These are phyloP conservation scores for Leptinotarsa undecemlineata DNA, from an alignment of 1,140 invertebrate genomes.

Conservation along the genomic window DNA sequence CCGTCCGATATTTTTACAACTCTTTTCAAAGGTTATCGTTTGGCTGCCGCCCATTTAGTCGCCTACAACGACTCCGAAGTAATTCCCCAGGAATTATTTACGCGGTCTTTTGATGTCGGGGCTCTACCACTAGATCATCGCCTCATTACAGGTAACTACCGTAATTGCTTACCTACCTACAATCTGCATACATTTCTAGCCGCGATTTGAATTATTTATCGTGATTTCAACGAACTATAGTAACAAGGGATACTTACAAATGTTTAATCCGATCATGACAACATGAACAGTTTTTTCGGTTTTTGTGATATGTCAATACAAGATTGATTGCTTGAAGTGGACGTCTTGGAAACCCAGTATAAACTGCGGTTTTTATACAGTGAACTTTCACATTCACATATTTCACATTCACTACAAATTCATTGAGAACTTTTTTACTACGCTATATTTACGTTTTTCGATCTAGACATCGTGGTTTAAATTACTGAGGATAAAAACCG, in stretches of 20 bases:
- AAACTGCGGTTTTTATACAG: no score
- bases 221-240: constrained; percentile 26
- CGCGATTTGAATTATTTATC: constrained; percentile 33
- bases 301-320: no score
- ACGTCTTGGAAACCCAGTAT: no score
- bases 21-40: no score
- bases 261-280: background rate
- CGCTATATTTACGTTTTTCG: no score
- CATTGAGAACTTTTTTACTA: no score
- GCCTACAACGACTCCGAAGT: constrained; percentile 40
- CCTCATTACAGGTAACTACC: constrained; percentile 37
- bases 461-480: no score
- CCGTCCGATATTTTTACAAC: no score
- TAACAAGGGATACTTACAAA: background rate
- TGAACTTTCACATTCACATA: no score
- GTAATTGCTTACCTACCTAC: constrained; percentile 43
- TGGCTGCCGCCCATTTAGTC: background rate
- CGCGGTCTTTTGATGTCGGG: constrained; percentile 46
- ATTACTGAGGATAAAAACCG: no score
- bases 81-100: constrained; percentile 46
- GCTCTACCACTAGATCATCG: constrained; percentile 21
- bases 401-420: no score
- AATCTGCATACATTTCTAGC: constrained; percentile 40
- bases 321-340: no score
- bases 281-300: background rate